Percentiles rank a stretch among this genome's conserved stretches.
Evolutionary conservation across 2,113 vertebrate genomes (phyloP).

Genomic region (Datnioides undecimradiatus): DNA sequence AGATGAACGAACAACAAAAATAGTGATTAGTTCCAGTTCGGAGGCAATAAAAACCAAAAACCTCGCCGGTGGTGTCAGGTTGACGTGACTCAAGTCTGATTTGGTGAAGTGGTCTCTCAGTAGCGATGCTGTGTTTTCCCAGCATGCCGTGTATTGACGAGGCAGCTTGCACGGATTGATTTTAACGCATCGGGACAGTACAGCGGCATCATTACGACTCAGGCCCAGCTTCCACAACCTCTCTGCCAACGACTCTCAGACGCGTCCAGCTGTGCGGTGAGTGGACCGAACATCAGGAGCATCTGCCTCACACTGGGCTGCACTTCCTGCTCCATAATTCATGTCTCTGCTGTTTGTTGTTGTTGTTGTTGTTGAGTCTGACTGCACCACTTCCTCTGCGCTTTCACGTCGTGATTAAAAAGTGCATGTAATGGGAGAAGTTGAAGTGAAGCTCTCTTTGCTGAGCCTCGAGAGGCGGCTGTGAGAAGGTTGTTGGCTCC

Average conservation of each 20-base stretch:
- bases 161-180: conserved; percentile 10
- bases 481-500: background rate
- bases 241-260: conserved; percentile 5
- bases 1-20: no score
- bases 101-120: background rate
- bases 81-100: background rate
- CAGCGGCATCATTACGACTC: background rate
- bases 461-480: background rate
- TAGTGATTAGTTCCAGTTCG: no score
- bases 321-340: conserved; percentile 46
- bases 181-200: background rate
- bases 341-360: conserved; percentile 17
- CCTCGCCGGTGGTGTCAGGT: background rate
- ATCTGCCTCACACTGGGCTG: conserved; percentile 30
- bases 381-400: background rate
- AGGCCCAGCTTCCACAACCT: background rate
- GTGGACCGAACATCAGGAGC: conserved; percentile 37
- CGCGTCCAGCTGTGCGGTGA: conserved; percentile 43
- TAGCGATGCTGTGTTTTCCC: background rate
- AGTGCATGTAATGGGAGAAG: background rate
- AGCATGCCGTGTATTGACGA: conserved; percentile 40
- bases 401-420: conserved; percentile 24
- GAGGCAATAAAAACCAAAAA: no score
- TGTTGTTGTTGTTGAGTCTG: conserved; percentile 12
- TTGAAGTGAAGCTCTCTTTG: background rate